These are phyloP conservation scores for Drosophila pruinosa DNA, from an alignment of 1,140 invertebrate species.

Conservation along the genomic window DNA sequence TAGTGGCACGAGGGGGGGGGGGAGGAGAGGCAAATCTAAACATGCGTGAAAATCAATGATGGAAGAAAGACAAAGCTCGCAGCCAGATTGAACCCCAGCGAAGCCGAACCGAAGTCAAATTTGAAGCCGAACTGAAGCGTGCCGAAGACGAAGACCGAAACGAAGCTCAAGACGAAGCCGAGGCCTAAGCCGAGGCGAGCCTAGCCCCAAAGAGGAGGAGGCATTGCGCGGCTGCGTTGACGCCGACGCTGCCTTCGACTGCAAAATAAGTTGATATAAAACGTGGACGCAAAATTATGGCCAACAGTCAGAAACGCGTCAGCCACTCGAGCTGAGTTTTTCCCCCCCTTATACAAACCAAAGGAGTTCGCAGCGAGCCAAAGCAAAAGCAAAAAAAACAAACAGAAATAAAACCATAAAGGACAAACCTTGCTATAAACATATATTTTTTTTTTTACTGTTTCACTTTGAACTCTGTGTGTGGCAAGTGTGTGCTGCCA, in stretches of 20 bases:
- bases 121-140: slow-evolving; percentile 1
- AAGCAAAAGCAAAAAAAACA: neutral
- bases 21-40: slow-evolving; percentile 26
- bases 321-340: slow-evolving; percentile 43
- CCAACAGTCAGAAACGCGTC: slow-evolving; percentile 68
- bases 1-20: neutral
- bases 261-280: slow-evolving; percentile 70
- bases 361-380: neutral
- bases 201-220: neutral
- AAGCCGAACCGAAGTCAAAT: neutral
- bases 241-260: neutral
- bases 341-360: neutral
- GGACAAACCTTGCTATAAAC: no score
- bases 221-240: neutral
- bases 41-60: slow-evolving; percentile 74
- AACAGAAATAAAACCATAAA: neutral
- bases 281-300: slow-evolving; percentile 50
- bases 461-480: neutral
- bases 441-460: slow-evolving; percentile 3
- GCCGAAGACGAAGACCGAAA: no score
- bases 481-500: slow-evolving; percentile 14
- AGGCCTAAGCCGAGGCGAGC: slow-evolving; percentile 1
- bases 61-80: slow-evolving; percentile 44
- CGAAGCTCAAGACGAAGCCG: neutral
- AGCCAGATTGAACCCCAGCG: neutral